A percentile compares a stretch with the other conserved stretches of the same genome.
phyloP scores from a whole-genome alignment of 2,113 vertebrate species.

The Psilopsiagon aurifrons region DNA sequence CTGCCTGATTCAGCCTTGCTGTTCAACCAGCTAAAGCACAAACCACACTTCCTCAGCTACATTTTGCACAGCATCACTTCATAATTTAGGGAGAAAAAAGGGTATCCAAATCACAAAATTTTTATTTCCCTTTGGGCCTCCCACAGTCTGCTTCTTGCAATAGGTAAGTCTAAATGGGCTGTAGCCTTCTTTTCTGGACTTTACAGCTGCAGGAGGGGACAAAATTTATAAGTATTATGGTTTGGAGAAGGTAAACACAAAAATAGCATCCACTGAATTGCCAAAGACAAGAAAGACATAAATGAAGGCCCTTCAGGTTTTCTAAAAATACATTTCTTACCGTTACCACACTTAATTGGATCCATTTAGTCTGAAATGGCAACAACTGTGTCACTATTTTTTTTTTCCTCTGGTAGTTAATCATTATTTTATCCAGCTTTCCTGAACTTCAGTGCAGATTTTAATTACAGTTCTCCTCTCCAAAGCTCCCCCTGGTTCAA shows the following conservation, averaged over 20 bases:
- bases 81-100: not conserved
- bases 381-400: not conserved
- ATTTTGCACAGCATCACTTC: not conserved
- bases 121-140: not conserved
- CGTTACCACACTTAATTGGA: not conserved
- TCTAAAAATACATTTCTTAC: not conserved
- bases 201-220: not conserved
- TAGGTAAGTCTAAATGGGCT: rapidly evolving
- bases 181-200: not conserved
- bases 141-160: not conserved
- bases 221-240: not conserved
- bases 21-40: not conserved
- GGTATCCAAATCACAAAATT: not conserved
- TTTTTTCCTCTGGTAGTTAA: not conserved
- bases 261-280: not conserved
- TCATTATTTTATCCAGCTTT: not conserved
- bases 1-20: not conserved
- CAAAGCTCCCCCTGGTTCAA: not conserved
- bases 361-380: not conserved
- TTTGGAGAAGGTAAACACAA: not conserved
- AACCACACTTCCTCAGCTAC: not conserved
- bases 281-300: not conserved
- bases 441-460: not conserved
- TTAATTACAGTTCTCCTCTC: not conserved
- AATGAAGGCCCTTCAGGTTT: not conserved